phyloP scores from a whole-genome alignment of 2,888 invertebrate species.

The Ornithoptera priamus region DNA sequence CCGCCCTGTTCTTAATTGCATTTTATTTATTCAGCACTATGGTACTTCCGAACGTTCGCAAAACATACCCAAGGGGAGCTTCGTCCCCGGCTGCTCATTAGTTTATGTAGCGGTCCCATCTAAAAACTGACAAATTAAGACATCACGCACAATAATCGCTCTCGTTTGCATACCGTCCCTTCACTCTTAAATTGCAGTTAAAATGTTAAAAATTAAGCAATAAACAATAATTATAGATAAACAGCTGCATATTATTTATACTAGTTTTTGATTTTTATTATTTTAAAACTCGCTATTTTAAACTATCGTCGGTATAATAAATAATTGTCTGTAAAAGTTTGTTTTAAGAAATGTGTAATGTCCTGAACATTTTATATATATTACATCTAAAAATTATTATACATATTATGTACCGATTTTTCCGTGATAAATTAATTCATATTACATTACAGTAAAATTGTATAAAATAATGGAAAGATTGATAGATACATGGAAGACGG shows the following conservation, averaged over 20 bases:
- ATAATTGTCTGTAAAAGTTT: too few species aligned
- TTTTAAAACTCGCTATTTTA: too few species aligned
- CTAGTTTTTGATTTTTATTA: too few species aligned
- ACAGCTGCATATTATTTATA: neutral
- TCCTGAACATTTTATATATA: too few species aligned
- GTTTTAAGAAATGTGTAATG: too few species aligned
- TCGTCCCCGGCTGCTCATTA: slow-evolving; percentile 55
- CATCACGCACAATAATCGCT: slow-evolving; percentile 25
- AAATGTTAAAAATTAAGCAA: neutral
- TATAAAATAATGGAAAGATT: neutral
- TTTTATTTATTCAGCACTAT: slow-evolving; percentile 74
- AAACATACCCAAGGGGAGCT: slow-evolving; percentile 47
- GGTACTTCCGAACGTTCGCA: slow-evolving; percentile 49
- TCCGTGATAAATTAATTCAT: too few species aligned
- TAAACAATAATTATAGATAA: neutral
- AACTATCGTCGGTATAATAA: too few species aligned
- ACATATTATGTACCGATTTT: too few species aligned
- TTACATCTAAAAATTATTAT: too few species aligned
- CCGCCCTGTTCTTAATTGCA: slow-evolving; percentile 66
- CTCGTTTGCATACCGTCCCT: neutral
- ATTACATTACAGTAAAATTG: too few species aligned
- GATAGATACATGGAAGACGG: neutral
- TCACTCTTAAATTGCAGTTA: neutral
- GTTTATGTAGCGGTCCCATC: slow-evolving; percentile 47
- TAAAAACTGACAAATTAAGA: slow-evolving; percentile 46